Conservation (phyloP, 2,888 invertebrate genomes). For the Drosophila rubida region DNA sequence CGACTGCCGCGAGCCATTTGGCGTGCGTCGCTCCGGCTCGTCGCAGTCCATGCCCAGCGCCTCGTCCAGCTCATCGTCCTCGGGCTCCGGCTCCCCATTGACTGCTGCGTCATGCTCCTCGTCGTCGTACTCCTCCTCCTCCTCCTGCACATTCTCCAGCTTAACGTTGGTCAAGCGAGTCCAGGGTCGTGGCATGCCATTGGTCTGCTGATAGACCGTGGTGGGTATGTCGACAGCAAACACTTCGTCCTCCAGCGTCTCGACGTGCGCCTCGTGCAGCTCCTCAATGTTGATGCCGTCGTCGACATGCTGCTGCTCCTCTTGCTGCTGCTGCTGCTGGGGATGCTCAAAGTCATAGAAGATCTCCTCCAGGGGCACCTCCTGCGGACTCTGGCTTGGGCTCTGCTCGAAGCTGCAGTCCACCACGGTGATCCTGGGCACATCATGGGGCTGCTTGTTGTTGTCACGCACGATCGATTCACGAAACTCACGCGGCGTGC, state of each 20-base stretch:
- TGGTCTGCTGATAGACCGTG: slow-evolving; percentile 67
- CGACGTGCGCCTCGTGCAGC: slow-evolving; percentile 68
- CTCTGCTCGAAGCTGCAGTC: slow-evolving; percentile 77
- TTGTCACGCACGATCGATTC: slow-evolving; percentile 67
- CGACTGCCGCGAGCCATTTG: slow-evolving; percentile 63
- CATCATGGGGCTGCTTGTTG: slow-evolving; percentile 53
- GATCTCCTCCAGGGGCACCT: slow-evolving; percentile 59
- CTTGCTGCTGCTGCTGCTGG: slow-evolving; percentile 34
- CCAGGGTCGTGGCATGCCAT: slow-evolving; percentile 51
- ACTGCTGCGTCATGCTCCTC: background rate
- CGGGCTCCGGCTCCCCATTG: slow-evolving; percentile 48
- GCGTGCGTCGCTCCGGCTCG: slow-evolving; percentile 29
- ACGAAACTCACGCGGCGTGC: slow-evolving; percentile 78
- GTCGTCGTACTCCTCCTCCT: slow-evolving; percentile 62
- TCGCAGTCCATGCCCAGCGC: slow-evolving; percentile 61
- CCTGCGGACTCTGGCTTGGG: slow-evolving; percentile 34
- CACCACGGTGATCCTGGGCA: slow-evolving; percentile 82
- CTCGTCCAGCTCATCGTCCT: slow-evolving; percentile 62
- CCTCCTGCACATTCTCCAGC: slow-evolving; percentile 81
- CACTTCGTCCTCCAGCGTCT: slow-evolving; percentile 70
- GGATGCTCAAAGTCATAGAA: slow-evolving; percentile 79
- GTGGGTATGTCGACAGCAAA: slow-evolving; percentile 66
- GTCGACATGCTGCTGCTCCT: background rate
- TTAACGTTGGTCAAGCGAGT: slow-evolving; percentile 74
- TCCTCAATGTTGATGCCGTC: slow-evolving; percentile 63